Conservation (phyloP, 2,888 invertebrate genomes). For the Eueremaeus valkanovi region DNA sequence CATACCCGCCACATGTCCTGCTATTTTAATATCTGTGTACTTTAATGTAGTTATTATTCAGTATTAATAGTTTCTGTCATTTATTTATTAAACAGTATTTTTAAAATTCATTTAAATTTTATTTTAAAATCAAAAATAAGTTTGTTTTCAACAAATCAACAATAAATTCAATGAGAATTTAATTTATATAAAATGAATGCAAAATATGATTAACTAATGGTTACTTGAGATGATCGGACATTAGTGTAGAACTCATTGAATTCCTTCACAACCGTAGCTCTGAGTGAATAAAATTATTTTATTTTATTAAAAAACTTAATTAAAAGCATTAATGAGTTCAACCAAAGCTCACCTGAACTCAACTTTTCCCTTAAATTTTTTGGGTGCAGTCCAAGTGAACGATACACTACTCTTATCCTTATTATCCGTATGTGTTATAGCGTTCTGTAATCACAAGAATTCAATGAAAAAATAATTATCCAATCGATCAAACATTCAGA, state of each 20-base stretch:
- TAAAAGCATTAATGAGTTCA: not conserved
- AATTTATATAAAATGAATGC: not conserved
- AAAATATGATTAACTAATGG: conserved; percentile 1
- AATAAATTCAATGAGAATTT: not conserved
- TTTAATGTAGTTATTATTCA: no score
- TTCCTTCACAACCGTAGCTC: conserved; percentile 44
- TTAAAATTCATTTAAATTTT: no score
- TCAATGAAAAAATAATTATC: not conserved
- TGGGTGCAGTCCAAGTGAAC: conserved; percentile 39
- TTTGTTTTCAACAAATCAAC: not conserved
- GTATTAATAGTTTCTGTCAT: no score
- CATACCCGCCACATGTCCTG: no score
- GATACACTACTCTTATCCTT: conserved; percentile 39
- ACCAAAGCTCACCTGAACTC: conserved; percentile 31
- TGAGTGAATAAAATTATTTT: conserved; percentile 20
- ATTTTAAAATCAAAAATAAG: no score
- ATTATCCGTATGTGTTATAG: conserved; percentile 41
- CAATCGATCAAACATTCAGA: not conserved
- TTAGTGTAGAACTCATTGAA: conserved; percentile 43
- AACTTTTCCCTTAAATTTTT: conserved; percentile 43
- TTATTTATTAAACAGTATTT: no score
- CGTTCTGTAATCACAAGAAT: conserved; percentile 13
- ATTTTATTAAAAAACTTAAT: not conserved
- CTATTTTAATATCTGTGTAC: no score
- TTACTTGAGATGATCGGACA: conserved; percentile 33